Base-by-base conservation (phyloP, 2,113 vertebrate species). In the Pollimyrus isidori region DNA sequence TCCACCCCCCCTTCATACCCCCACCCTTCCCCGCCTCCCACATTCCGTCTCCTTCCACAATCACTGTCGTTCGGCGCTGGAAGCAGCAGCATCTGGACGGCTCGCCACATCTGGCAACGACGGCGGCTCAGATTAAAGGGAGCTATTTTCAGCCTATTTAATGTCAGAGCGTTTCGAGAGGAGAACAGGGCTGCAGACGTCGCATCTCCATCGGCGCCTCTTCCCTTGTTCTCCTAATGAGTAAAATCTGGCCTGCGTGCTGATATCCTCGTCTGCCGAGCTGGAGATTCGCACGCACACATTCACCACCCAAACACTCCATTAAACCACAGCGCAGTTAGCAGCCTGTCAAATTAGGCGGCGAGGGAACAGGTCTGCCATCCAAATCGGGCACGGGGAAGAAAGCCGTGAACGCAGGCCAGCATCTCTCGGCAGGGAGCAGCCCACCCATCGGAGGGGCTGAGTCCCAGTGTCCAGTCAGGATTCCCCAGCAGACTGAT, bases 131-230 rank as follows among this genome's bases (percentile, higher is more conserved):
- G 46, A 86, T 46, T 52, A 86, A 86, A 86, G 49, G 26, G n/a
- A 86, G n/a, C 21, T 86, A 52, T 52, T 86, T 35, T 52, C 46
- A 17, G 49, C 52, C 46, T 86, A 86, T 86, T 86, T 84, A 84
- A 84, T 84, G 42, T 84, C 82, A 48, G 21, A 6, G 39, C 7
- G 45, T n/a, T 85, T 49, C 26, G 48, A 52, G 48, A 84, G 23
- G 46, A 45, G 19, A 2, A 9, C 4, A 0, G 26, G 42, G 39
- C 42, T 23, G 21, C 82, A 84, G 82, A 7, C 45, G 17, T 45
- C 21, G 7, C 1, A 48, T 42, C 45, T 48, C n/a, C 45, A 84
- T 48, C 45, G 9, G 19, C 23, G 82, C 39, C 82, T 45, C 35
- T 48, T 84, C 42, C 39, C 45, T 84, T 84, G 39, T 45, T 84